Percentiles rank a stretch among this genome's conserved stretches.
Evolutionary conservation across 2,888 invertebrate species (phyloP).

Genomic region (Schizotus pectinicornis): DNA sequence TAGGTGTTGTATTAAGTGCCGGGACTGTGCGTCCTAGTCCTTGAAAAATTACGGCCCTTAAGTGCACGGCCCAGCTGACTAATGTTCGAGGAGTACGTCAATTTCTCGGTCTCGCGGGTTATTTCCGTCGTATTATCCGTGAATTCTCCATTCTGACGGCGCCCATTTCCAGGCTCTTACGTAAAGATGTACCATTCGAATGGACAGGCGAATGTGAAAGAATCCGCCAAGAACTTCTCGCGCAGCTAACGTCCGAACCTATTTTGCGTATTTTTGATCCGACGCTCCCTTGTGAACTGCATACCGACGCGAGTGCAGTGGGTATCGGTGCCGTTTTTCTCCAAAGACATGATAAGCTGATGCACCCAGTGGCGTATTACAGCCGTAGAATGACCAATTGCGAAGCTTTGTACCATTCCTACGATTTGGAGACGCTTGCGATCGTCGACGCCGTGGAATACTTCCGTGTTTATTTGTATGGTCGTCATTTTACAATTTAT

Average conservation of each 20-base stretch:
- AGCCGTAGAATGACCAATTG: neutral
- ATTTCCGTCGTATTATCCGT: neutral
- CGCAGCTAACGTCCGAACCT: too few species aligned
- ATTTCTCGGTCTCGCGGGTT: neutral
- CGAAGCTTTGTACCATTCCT: constrained; percentile 2
- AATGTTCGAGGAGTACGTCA: neutral
- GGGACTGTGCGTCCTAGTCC: too few species aligned
- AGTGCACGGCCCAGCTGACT: neutral
- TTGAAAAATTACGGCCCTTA: too few species aligned
- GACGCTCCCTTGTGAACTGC: neutral
- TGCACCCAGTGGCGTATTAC: neutral
- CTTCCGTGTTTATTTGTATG: constrained; percentile 12
- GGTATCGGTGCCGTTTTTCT: constrained; percentile 1
- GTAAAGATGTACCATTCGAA: too few species aligned
- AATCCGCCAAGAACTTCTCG: too few species aligned
- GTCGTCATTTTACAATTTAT: too few species aligned
- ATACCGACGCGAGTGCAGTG: neutral
- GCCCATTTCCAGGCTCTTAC: too few species aligned
- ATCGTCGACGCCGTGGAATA: constrained; percentile 18
- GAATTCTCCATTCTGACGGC: neutral
- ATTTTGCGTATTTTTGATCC: neutral
- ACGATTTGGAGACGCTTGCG: constrained; percentile 18
- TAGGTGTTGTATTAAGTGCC: too few species aligned
- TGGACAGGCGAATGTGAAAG: too few species aligned
- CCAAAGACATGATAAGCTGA: neutral